Conservation (phyloP, 2,113 vertebrate species). For the Psittacula cyanocephala region DNA sequence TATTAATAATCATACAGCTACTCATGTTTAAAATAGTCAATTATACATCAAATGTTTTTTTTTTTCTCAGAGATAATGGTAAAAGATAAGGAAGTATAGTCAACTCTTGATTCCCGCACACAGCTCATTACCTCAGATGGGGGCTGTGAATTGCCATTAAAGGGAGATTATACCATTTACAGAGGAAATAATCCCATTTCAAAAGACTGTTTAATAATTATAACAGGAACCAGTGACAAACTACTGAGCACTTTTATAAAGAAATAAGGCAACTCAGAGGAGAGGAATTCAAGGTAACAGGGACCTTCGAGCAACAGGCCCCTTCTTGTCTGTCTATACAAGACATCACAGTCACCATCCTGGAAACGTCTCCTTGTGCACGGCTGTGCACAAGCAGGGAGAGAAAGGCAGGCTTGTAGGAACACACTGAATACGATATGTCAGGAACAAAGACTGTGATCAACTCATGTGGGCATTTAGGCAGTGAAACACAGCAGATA, state of each 20-base stretch:
- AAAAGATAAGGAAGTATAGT: slow-evolving; percentile 2
- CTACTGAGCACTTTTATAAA: background rate
- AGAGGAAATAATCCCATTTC: slow-evolving; percentile 7
- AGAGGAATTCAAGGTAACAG: background rate
- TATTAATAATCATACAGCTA: slow-evolving; percentile 36
- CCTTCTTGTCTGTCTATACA: background rate
- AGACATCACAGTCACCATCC: background rate
- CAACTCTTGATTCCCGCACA: background rate
- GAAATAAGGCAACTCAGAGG: background rate
- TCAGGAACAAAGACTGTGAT: background rate
- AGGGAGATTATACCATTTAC: background rate
- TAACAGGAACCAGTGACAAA: background rate
- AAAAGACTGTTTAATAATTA: background rate
- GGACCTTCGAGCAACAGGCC: background rate
- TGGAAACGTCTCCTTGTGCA: background rate
- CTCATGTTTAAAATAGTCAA: slow-evolving; percentile 32
- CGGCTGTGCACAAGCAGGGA: accelerated
- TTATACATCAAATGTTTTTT: background rate
- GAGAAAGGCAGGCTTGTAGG: background rate
- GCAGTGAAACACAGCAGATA: accelerated
- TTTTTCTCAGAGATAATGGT: background rate
- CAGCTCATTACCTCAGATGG: background rate
- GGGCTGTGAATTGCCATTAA: background rate
- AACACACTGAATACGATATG: background rate
- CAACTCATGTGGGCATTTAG: background rate